A percentile compares a stretch with the other conserved stretches of the same genome.
Evolutionary conservation across 2,113 vertebrate species (phyloP).

Genomic region (Hemicordylus capensis): DNA sequence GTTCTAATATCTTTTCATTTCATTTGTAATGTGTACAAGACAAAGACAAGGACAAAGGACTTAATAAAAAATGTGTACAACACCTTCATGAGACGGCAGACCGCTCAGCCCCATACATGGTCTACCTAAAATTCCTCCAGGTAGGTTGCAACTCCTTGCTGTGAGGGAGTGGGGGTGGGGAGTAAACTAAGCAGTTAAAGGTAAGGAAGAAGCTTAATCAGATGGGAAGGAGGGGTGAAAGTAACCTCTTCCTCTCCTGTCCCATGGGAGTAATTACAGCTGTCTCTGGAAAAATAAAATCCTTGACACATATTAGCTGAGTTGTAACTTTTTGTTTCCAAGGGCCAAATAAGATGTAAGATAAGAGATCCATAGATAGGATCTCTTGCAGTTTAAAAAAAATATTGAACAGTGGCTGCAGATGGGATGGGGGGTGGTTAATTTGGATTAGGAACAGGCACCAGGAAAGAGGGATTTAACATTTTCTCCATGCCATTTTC

Average conservation of each 20-base stretch:
- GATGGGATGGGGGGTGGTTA: too few species aligned
- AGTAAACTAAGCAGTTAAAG: slow-evolving; percentile 5
- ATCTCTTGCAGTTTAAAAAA: not conserved
- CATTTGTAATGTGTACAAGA: slow-evolving; percentile 1
- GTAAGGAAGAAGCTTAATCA: not conserved
- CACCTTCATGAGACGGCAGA: slow-evolving; percentile 1
- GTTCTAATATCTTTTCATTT: slow-evolving; percentile 23
- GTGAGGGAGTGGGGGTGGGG: not conserved
- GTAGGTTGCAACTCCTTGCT: not conserved
- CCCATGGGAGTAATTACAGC: not conserved
- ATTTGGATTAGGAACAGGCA: too few species aligned
- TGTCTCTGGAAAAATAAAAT: not conserved
- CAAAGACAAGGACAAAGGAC: not conserved
- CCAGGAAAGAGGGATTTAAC: too few species aligned
- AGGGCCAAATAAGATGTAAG: not conserved
- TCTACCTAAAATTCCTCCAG: not conserved
- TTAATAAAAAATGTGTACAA: not conserved
- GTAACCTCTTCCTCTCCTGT: not conserved
- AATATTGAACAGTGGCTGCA: too few species aligned
- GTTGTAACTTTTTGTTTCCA: not conserved
- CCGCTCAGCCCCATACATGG: not conserved
- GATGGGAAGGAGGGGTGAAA: not conserved
- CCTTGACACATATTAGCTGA: not conserved
- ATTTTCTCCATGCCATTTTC: too few species aligned
- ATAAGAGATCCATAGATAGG: not conserved